Conservation (phyloP, 2,888 invertebrate species). For the Drosophila anceps region DNA sequence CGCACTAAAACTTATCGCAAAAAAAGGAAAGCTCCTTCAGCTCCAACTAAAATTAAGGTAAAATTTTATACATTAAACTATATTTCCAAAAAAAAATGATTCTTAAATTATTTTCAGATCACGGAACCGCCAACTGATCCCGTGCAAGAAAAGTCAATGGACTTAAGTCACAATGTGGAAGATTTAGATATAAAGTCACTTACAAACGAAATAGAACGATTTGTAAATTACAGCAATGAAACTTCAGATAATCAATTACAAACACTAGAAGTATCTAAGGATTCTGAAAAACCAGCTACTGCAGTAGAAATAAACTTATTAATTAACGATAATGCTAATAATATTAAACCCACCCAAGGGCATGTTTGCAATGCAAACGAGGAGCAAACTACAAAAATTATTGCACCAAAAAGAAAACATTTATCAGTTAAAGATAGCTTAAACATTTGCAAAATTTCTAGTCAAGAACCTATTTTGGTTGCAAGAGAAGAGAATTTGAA, state of each 20-base stretch:
- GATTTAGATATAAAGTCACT: slow-evolving; percentile 58
- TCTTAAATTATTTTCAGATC: slow-evolving; percentile 22
- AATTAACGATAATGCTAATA: slow-evolving; percentile 1
- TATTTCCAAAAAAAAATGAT: background rate
- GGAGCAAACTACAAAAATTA: background rate
- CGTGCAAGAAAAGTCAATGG: background rate
- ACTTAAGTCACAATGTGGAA: slow-evolving; percentile 18
- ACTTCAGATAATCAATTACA: background rate
- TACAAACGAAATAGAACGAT: slow-evolving; percentile 67
- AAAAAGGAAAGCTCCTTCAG: slow-evolving; percentile 88
- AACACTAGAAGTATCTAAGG: background rate
- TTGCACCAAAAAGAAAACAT: background rate
- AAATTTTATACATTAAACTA: background rate
- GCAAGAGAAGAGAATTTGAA: background rate
- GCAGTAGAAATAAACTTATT: background rate
- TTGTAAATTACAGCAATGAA: slow-evolving; percentile 54
- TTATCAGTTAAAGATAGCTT: background rate
- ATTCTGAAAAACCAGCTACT: background rate
- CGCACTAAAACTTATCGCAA: slow-evolving; percentile 86
- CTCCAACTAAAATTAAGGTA: slow-evolving; percentile 83
- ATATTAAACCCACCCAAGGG: background rate
- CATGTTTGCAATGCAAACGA: background rate
- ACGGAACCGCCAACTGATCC: background rate
- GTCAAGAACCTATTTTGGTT: background rate
- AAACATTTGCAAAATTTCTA: background rate